Evolutionary conservation across 2,113 vertebrate genomes (phyloP), one percentile per base, ranked within the genome.

Genomic region (Pantherophis guttatus): DNA sequence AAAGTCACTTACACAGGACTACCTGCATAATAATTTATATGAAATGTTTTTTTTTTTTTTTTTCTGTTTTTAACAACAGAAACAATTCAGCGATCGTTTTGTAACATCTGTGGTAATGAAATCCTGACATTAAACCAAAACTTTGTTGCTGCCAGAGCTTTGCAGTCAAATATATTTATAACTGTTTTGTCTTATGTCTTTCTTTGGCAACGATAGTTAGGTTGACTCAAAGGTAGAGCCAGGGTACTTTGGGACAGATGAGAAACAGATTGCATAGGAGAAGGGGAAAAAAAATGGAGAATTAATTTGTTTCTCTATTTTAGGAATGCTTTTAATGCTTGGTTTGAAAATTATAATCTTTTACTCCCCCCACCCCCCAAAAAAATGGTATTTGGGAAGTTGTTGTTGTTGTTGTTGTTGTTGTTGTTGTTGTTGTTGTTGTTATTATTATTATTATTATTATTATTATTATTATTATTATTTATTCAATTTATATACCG

Each of bases 291-390:
- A 94, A 24, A 86, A 8, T 23, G 55, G 93, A 96, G 92, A 95
- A 94, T 97, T 97, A 94, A 93, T 96, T 95, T 88, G 93, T 94
- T 95, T 95, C 19, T 93, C 95, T 96, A 91, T 94, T 95, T 95
- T 95, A 95, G 97, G 95, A 97, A 97, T 97, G 96, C 95, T 98
- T 97, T 97, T 97, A 97, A 96, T 95, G 95, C 92, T 97, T 96
- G 94, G 94, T 96, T 93, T 44, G 2, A 94, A 52, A 93, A 92
- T 93, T 94, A 92, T 85, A 86, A 90, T 86, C 33, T 59, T 90
- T 81, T 29, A 8, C 44, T 23, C 9, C 55, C 70, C 21, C 8
- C 70, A 3, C 8, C 8, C 75, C 5, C 55, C 53, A 17, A 29
- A 17, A 50, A 89, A 85, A 75, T 54, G 88, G 88, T 93, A 93